Conservation (phyloP, 1,140 invertebrate species). For the Dendrolimus kikuchii region DNA sequence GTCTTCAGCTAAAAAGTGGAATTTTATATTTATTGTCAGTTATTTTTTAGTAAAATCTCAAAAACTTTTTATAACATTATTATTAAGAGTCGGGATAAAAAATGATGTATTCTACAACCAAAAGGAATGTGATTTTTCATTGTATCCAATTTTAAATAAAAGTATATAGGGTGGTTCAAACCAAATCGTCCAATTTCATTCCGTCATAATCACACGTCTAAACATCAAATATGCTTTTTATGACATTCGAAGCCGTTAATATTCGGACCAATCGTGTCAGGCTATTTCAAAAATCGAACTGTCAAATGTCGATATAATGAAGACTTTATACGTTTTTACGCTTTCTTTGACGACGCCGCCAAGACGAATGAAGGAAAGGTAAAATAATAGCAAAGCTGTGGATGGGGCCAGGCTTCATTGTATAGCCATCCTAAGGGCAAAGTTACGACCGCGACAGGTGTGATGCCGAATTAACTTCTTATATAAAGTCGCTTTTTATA, state of each 20-base stretch:
- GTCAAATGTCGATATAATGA: constrained; percentile 55
- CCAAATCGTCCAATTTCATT: constrained; percentile 11
- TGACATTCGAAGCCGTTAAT: constrained; percentile 33
- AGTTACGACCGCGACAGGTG: constrained; percentile 69
- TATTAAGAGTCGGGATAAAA: too few species aligned
- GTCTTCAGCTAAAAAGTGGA: too few species aligned
- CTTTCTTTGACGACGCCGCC: constrained; percentile 57
- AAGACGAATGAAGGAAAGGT: constrained; percentile 34
- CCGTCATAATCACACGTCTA: constrained; percentile 13
- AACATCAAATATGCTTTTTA: constrained; percentile 21
- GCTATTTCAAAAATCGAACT: constrained; percentile 51
- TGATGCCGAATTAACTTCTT: constrained; percentile 66
- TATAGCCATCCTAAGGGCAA: constrained; percentile 53
- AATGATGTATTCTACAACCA: too few species aligned
- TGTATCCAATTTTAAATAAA: constrained; percentile 1
- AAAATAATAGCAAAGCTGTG: constrained; percentile 41
- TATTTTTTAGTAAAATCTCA: too few species aligned
- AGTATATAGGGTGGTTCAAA: constrained; percentile 5
- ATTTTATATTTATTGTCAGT: too few species aligned
- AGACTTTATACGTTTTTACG: constrained; percentile 54
- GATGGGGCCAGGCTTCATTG: constrained; percentile 53
- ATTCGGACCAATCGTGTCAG: constrained; percentile 29
- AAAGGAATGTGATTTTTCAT: too few species aligned
- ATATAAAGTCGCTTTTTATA: constrained; percentile 63
- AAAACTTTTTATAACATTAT: too few species aligned